Evolutionary conservation across 1,140 invertebrate genomes (phyloP).

Genomic region (Amyelois transitella): DNA sequence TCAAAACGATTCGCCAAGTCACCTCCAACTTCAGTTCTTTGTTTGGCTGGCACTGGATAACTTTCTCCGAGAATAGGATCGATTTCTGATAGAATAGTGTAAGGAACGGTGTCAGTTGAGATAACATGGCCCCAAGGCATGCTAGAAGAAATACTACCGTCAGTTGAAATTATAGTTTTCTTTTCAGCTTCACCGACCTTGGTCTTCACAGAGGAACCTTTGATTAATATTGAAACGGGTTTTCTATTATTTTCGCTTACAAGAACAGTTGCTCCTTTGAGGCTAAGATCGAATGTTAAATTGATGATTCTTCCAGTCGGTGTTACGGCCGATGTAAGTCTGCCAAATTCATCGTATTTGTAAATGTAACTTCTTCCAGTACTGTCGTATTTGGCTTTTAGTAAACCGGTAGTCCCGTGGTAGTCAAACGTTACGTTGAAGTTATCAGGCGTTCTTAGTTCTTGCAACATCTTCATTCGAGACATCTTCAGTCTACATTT

Average conservation of each 20-base stretch:
- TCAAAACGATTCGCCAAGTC: slow-evolving; percentile 95
- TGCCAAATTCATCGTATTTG: slow-evolving; percentile 95
- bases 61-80: slow-evolving; percentile 89
- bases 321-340: slow-evolving; percentile 91
- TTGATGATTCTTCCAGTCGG: slow-evolving; percentile 93
- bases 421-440: slow-evolving; percentile 96
- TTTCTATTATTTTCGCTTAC: slow-evolving; percentile 88
- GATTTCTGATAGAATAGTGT: slow-evolving; percentile 87
- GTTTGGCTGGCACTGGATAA: slow-evolving; percentile 92
- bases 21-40: slow-evolving; percentile 90
- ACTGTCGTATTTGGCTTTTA: slow-evolving; percentile 91
- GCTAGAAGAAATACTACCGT: slow-evolving; percentile 86
- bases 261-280: slow-evolving; percentile 91
- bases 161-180: slow-evolving; percentile 84
- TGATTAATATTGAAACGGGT: slow-evolving; percentile 89
- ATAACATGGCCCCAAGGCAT: slow-evolving; percentile 88
- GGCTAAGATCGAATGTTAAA: slow-evolving; percentile 88
- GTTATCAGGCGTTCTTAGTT: slow-evolving; percentile 91
- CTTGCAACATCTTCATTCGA: slow-evolving; percentile 90
- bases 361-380: slow-evolving; percentile 95
- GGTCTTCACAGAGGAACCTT: slow-evolving; percentile 88
- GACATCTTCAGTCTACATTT: slow-evolving; percentile 93
- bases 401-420: slow-evolving; percentile 88
- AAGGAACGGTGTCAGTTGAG: slow-evolving; percentile 90
- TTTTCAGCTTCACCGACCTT: slow-evolving; percentile 87